These are phyloP conservation scores for Cyphomyrmex costatus DNA, from an alignment of 1,140 invertebrate genomes.

Conservation along the genomic window DNA sequence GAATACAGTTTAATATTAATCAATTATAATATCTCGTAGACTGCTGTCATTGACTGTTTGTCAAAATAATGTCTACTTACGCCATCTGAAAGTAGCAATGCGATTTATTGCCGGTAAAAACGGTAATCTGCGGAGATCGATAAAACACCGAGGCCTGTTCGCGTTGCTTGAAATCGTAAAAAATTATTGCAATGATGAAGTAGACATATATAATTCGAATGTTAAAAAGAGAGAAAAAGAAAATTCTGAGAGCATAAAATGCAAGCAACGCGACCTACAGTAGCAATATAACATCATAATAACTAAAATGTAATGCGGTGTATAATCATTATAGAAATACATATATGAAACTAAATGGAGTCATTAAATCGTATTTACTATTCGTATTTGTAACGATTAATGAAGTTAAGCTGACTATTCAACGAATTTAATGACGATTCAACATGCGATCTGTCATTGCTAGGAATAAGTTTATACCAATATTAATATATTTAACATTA, in stretches of 20 bases:
- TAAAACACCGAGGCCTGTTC: too few relatives aligned
- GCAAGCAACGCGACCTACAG: background rate
- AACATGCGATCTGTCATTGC: background rate
- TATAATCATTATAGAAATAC: background rate
- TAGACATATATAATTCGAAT: too few relatives aligned
- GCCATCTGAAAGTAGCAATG: slow-evolving; percentile 13
- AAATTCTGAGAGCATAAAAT: too few relatives aligned
- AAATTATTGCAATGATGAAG: too few relatives aligned
- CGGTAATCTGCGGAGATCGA: background rate
- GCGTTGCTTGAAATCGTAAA: too few relatives aligned
- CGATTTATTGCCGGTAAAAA: background rate
- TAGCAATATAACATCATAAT: background rate
- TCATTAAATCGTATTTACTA: background rate
- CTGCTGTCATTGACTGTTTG: background rate
- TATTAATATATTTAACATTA: background rate
- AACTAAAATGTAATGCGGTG: background rate
- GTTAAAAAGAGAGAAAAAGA: too few relatives aligned
- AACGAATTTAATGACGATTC: background rate
- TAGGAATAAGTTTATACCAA: background rate
- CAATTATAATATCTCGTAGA: background rate
- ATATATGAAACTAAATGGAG: background rate
- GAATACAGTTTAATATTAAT: slow-evolving; percentile 12
- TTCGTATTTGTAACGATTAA: background rate
- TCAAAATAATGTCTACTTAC: background rate
- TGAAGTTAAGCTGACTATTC: background rate